These are phyloP conservation scores for Platalea minor DNA, from an alignment of 2,797 vertebrate species.

Conservation along the genomic window DNA sequence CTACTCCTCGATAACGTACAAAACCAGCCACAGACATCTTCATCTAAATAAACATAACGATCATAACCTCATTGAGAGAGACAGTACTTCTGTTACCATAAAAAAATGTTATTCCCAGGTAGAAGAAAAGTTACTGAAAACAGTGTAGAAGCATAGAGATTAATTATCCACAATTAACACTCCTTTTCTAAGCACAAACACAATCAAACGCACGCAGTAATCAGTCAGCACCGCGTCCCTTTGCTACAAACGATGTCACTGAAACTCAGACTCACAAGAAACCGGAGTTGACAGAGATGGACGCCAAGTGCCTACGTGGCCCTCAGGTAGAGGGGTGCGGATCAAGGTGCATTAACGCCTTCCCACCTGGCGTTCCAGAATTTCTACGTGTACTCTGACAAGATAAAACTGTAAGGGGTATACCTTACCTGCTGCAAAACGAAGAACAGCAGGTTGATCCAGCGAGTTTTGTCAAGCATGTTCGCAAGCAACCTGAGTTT, in stretches of 20 bases:
- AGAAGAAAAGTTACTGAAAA: neutral
- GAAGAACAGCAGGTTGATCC: neutral
- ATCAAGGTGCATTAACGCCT: neutral
- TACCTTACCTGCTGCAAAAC: neutral
- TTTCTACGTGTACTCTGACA: neutral
- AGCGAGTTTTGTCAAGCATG: neutral
- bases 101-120: neutral
- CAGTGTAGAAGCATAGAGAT: neutral
- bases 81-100: neutral
- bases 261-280: neutral
- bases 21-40: neutral
- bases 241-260: neutral
- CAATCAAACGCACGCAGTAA: neutral
- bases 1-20: neutral
- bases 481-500: neutral
- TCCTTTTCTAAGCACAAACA: neutral
- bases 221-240: neutral
- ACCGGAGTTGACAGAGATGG: neutral
- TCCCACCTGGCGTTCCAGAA: neutral
- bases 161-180: neutral
- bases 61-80: neutral
- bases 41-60: neutral
- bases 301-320: rapidly evolving
- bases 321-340: rapidly evolving
- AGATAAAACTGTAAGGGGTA: neutral